Evolutionary conservation across 2,797 vertebrate genomes (phyloP).

Genomic region (Cryptoprocta ferox): DNA sequence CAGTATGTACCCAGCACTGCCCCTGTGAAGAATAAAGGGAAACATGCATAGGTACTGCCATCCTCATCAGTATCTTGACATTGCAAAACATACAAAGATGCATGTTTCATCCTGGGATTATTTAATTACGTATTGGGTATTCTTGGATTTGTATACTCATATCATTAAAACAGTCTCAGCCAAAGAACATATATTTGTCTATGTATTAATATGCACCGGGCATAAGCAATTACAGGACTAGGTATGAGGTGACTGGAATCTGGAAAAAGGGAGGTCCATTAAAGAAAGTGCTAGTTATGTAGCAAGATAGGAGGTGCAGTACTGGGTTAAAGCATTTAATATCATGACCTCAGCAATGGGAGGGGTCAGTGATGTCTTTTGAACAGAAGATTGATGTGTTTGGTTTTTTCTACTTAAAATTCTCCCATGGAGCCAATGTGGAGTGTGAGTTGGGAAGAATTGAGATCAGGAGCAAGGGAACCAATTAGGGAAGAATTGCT

Average conservation of each 20-base stretch:
- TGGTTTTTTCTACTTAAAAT: background rate
- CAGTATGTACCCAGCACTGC: background rate
- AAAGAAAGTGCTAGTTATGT: background rate
- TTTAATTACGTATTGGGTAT: background rate
- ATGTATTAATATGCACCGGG: background rate
- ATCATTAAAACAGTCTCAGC: background rate
- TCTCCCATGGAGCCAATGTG: background rate
- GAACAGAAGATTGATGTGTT: background rate
- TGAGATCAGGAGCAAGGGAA: background rate
- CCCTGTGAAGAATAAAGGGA: background rate
- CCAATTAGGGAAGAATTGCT: background rate
- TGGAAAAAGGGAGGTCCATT: background rate
- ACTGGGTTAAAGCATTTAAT: background rate
- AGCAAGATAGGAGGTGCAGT: background rate
- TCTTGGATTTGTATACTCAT: background rate
- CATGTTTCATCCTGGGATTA: background rate
- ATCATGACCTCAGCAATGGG: fast-evolving
- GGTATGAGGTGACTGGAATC: background rate
- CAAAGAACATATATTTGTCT: background rate
- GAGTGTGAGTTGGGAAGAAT: background rate
- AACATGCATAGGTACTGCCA: background rate
- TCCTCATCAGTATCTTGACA: background rate
- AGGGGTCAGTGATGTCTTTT: background rate
- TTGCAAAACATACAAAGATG: background rate
- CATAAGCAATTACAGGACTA: background rate